These are phyloP conservation scores for Drosophila ohnishii DNA, from an alignment of 1,140 invertebrate genomes.

Conservation along the genomic window DNA sequence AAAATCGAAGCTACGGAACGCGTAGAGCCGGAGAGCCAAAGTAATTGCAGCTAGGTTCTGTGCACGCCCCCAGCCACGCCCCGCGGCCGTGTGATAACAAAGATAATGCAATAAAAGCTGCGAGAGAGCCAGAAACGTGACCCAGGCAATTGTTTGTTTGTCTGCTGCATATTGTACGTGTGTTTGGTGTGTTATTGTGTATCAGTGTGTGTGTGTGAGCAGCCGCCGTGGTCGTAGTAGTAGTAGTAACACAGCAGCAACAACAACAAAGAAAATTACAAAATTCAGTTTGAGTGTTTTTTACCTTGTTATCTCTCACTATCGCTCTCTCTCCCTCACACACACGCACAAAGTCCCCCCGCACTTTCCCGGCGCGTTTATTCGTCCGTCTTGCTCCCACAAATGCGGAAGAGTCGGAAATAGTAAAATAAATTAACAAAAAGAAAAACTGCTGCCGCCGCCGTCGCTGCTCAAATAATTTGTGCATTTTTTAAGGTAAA, in stretches of 20 bases:
- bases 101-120: slow-evolving; percentile 61
- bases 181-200: slow-evolving; percentile 36
- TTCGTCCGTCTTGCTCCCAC: slow-evolving; percentile 30
- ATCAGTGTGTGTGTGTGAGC: slow-evolving; percentile 34
- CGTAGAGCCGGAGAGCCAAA: slow-evolving; percentile 15
- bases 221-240: slow-evolving; percentile 19
- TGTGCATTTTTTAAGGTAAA: slow-evolving; percentile 67
- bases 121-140: slow-evolving; percentile 64
- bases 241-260: slow-evolving; percentile 17
- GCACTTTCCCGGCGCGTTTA: slow-evolving; percentile 23
- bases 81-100: slow-evolving; percentile 60
- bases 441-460: slow-evolving; percentile 26
- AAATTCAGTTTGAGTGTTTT: slow-evolving; percentile 34
- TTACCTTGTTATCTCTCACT: slow-evolving; percentile 24
- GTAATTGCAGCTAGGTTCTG: slow-evolving; percentile 10
- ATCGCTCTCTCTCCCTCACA: slow-evolving; percentile 27
- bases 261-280: slow-evolving; percentile 43
- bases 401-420: slow-evolving; percentile 58
- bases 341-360: slow-evolving; percentile 38
- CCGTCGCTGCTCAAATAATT: slow-evolving; percentile 45
- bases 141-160: slow-evolving; percentile 66
- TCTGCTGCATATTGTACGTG: slow-evolving; percentile 34
- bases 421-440: slow-evolving; percentile 40
- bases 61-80: slow-evolving; percentile 22
- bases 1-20: slow-evolving; percentile 8